phyloP scores from a whole-genome alignment of 2,113 vertebrate species.

The Falco punctatus region DNA sequence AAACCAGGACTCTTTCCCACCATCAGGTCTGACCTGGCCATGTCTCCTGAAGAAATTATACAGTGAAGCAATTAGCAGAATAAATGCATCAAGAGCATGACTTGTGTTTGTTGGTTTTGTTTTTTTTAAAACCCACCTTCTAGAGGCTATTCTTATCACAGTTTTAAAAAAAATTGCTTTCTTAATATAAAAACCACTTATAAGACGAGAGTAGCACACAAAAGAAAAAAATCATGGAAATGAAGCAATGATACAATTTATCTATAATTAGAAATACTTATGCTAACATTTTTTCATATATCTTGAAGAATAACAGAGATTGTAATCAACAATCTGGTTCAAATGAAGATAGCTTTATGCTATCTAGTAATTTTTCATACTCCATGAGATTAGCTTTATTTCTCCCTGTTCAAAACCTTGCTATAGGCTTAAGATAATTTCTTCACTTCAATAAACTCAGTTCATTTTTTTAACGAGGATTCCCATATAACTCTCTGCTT shows the following conservation, averaged over 20 bases:
- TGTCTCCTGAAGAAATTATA: not conserved
- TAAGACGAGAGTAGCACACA: not conserved
- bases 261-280: not conserved
- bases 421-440: not conserved
- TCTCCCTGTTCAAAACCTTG: not conserved
- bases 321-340: not conserved
- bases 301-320: not conserved
- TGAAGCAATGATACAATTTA: not conserved
- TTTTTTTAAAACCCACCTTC: not conserved
- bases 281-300: not conserved
- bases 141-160: not conserved
- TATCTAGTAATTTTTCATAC: not conserved
- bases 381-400: not conserved
- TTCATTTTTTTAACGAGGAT: not conserved
- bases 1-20: conserved; percentile 23
- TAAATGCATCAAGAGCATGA: not conserved
- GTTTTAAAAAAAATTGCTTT: not conserved
- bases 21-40: conserved; percentile 36
- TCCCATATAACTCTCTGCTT: not conserved
- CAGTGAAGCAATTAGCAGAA: not conserved
- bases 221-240: not conserved
- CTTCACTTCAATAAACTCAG: not conserved
- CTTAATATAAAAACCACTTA: not conserved
- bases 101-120: not conserved
- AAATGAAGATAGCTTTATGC: not conserved